phyloP scores from a whole-genome alignment of 1,140 invertebrate species.

The Campoletis sonorensis region DNA sequence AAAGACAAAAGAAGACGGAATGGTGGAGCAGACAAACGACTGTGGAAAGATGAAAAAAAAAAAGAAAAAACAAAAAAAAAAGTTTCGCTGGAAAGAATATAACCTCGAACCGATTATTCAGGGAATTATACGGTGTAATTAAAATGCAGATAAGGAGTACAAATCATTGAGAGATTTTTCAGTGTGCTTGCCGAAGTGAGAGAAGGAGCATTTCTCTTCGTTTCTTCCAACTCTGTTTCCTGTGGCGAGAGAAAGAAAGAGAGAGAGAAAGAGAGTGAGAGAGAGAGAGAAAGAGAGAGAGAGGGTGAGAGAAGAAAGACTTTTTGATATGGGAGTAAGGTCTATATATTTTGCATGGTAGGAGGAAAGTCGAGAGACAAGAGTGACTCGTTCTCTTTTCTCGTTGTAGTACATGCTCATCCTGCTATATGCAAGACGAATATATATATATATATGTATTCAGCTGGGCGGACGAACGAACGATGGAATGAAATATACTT shows the following conservation, averaged over 20 bases:
- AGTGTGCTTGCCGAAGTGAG: slow-evolving; percentile 39
- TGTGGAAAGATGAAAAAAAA: slow-evolving; percentile 3
- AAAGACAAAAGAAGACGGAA: not conserved
- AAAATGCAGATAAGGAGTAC: slow-evolving; percentile 57
- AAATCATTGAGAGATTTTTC: slow-evolving; percentile 56
- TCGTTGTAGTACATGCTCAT: not conserved
- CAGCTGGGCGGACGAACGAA: slow-evolving; percentile 38
- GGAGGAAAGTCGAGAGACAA: slow-evolving; percentile 35
- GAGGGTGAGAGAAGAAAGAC: slow-evolving; percentile 19
- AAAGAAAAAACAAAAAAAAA: no score
- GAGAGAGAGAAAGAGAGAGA: slow-evolving; percentile 15
- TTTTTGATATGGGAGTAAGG: slow-evolving; percentile 19
- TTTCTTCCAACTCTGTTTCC: not conserved
- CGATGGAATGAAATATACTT: slow-evolving; percentile 51
- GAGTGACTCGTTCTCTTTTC: slow-evolving; percentile 3
- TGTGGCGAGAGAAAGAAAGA: no score
- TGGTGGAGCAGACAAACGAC: not conserved
- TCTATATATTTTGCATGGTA: slow-evolving; percentile 22
- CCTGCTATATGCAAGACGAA: slow-evolving; percentile 3
- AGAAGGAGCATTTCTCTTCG: slow-evolving; percentile 28
- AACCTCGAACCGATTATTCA: slow-evolving; percentile 46
- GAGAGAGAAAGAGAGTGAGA: slow-evolving; percentile 4
- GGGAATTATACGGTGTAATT: slow-evolving; percentile 54
- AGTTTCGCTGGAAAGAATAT: slow-evolving; percentile 23
- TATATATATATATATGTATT: slow-evolving; percentile 31